Evolutionary conservation across 2,113 vertebrate genomes (phyloP).

Genomic region (Onychostoma macrolepis): DNA sequence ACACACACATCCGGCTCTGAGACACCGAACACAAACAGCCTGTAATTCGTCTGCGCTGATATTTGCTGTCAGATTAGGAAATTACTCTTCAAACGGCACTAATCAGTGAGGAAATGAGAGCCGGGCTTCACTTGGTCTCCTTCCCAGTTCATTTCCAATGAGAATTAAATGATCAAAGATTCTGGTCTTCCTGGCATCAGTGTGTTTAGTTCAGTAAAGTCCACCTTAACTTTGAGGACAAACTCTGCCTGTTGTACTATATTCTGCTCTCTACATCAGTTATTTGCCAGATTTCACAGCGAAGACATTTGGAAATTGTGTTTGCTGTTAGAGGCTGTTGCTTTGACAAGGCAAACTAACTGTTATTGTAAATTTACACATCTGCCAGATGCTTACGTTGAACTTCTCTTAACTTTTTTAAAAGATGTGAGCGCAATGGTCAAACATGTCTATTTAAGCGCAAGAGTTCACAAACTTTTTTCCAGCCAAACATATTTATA

Average conservation of each 20-base stretch:
- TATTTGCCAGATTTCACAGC: background rate
- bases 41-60: constrained; percentile 49
- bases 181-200: constrained; percentile 5
- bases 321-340: background rate
- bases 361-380: background rate
- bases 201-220: background rate
- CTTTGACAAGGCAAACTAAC: background rate
- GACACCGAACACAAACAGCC: constrained; percentile 44
- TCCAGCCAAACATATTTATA: no score
- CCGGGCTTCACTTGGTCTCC: background rate
- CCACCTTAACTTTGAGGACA: background rate
- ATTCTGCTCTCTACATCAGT: background rate
- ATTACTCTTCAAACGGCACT: constrained; percentile 55
- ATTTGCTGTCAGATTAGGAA: constrained; percentile 65
- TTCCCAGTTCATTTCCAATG: constrained; percentile 25
- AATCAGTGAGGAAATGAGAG: constrained; percentile 66
- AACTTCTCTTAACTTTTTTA: no score
- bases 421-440: no score
- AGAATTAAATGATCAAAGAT: constrained; percentile 30
- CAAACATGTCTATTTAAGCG: no score
- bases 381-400: background rate
- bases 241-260: background rate
- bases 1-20: background rate
- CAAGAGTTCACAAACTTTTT: no score
- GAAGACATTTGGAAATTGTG: background rate